These are phyloP conservation scores for Hypsopygia costalis DNA, from an alignment of 2,888 invertebrate genomes.

Conservation along the genomic window DNA sequence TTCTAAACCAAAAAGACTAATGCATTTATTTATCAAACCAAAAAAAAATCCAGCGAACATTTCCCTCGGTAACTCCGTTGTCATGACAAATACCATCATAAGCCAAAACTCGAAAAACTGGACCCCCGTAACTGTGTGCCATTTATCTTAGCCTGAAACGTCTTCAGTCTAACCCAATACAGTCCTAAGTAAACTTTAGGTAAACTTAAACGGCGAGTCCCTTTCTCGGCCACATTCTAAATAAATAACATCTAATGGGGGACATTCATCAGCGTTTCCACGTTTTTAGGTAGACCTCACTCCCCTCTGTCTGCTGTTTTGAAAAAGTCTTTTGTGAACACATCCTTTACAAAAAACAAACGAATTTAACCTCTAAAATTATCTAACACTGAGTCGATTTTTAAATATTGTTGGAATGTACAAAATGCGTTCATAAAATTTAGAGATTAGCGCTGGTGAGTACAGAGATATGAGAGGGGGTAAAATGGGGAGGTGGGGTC, in stretches of 20 bases:
- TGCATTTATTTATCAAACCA: slow-evolving; percentile 8
- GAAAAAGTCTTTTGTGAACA: slow-evolving; percentile 49
- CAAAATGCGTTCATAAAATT: slow-evolving; percentile 66
- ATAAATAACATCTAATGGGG: slow-evolving; percentile 82
- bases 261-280: slow-evolving; percentile 80
- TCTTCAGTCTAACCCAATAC: slow-evolving; percentile 76
- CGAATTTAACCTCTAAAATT: slow-evolving; percentile 27
- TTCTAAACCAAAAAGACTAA: neutral
- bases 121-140: slow-evolving; percentile 67
- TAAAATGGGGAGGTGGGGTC: slow-evolving; percentile 44
- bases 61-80: neutral
- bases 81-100: slow-evolving; percentile 70
- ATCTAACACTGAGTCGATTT: slow-evolving; percentile 23
- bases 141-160: slow-evolving; percentile 68
- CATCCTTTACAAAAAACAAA: slow-evolving; percentile 26
- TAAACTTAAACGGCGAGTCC: slow-evolving; percentile 73
- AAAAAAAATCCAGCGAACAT: neutral
- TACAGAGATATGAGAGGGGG: slow-evolving; percentile 66
- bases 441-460: slow-evolving; percentile 73
- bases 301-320: slow-evolving; percentile 69
- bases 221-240: slow-evolving; percentile 79
- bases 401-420: slow-evolving; percentile 27
- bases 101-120: slow-evolving; percentile 68
- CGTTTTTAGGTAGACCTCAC: slow-evolving; percentile 76
- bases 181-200: slow-evolving; percentile 79